Conservation (phyloP, 2,797 vertebrate genomes). For the Gallinago solitaria region DNA sequence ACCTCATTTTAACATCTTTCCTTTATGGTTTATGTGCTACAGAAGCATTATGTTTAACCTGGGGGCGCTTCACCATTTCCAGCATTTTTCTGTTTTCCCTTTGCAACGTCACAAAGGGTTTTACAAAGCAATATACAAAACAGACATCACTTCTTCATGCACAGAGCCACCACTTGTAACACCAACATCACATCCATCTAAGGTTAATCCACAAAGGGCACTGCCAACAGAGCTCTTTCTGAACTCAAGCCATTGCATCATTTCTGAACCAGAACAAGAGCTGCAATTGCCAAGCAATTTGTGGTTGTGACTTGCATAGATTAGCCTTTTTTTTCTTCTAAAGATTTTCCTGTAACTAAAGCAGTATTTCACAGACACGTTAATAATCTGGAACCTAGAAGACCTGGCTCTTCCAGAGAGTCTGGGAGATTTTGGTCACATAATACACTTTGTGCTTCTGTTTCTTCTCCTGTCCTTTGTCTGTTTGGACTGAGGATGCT, state of each 20-base stretch:
- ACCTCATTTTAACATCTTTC: not conserved
- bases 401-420: not conserved
- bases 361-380: not conserved
- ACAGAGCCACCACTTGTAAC: not conserved
- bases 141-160: not conserved
- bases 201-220: not conserved
- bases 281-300: not conserved
- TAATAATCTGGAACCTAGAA: not conserved
- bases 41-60: constrained; percentile 1
- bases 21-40: not conserved
- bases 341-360: not conserved
- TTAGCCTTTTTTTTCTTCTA: not conserved
- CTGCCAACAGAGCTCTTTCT: not conserved
- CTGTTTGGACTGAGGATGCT: not conserved
- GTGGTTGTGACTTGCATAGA: not conserved
- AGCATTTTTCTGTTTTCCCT: not conserved
- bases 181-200: not conserved
- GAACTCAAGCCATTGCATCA: not conserved
- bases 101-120: not conserved
- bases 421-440: not conserved
- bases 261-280: not conserved
- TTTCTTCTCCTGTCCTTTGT: not conserved
- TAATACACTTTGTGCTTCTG: not conserved
- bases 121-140: not conserved
- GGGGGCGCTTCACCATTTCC: not conserved